A percentile compares a stretch with the other conserved stretches of the same genome.
Conservation (phyloP, 2,797 vertebrate species). For the Pelochelys cantorii region DNA sequence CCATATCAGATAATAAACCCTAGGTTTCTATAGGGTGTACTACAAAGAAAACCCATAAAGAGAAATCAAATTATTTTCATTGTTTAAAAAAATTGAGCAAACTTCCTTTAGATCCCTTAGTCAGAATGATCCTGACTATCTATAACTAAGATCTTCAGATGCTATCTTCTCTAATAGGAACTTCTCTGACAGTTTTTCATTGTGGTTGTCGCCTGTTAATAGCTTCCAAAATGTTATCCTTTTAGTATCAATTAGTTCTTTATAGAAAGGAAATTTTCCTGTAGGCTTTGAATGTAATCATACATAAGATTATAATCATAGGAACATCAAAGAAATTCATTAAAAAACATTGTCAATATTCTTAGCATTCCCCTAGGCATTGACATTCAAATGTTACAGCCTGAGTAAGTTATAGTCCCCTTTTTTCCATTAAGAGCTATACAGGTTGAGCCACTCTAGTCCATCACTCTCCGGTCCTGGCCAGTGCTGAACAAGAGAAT, state of each 20-base stretch:
- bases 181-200: background rate
- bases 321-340: background rate
- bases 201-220: background rate
- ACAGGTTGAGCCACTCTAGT: too few species aligned
- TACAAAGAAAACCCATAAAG: background rate
- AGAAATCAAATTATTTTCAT: accelerated
- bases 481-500: too few species aligned
- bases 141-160: accelerated
- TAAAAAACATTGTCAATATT: background rate
- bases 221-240: background rate
- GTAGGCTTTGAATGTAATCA: background rate
- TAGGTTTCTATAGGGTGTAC: background rate
- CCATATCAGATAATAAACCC: background rate
- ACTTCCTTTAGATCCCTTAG: background rate
- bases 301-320: background rate
- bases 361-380: background rate
- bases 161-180: background rate
- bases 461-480: too few species aligned
- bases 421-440: background rate
- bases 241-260: background rate
- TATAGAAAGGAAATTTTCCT: background rate
- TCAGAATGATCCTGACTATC: background rate
- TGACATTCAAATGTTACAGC: background rate
- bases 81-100: accelerated
- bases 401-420: background rate